Evolutionary conservation across 1,140 invertebrate species (phyloP).

Genomic region (Cyrtorhinus lividipennis): DNA sequence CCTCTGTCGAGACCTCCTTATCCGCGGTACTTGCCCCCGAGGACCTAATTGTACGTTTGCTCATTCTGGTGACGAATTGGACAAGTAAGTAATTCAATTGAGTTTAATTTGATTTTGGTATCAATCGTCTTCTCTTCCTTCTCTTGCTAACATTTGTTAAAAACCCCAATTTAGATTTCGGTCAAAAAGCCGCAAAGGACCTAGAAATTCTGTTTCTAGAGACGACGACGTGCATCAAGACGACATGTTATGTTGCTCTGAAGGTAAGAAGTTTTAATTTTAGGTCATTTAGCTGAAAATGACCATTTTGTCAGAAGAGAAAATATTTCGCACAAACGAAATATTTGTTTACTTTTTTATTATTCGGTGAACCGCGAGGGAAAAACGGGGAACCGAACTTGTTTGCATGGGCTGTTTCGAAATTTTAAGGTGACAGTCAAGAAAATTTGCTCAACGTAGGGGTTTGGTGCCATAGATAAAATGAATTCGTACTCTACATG

Average conservation of each 20-base stretch:
- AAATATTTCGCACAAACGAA: no score
- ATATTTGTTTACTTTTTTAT: neutral
- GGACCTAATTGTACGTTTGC: conserved; percentile 81
- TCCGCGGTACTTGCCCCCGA: conserved; percentile 64
- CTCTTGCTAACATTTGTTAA: conserved; percentile 1
- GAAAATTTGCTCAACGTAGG: no score
- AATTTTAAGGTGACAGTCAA: no score
- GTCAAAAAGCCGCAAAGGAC: conserved; percentile 38
- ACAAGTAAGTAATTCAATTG: conserved; percentile 40
- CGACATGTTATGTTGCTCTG: conserved; percentile 11
- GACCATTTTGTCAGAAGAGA: no score
- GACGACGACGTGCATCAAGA: conserved; percentile 21
- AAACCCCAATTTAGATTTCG: conserved; percentile 32
- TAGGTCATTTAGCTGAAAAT: no score
- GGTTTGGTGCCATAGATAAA: no score
- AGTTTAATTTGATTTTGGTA: neutral
- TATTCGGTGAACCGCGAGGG: no score
- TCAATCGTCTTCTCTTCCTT: neutral
- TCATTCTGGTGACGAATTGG: conserved; percentile 79
- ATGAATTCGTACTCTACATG: no score
- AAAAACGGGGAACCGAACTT: no score
- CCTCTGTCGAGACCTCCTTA: conserved; percentile 71
- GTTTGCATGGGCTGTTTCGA: no score
- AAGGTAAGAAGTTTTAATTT: conserved; percentile 15
- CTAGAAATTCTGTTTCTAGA: conserved; percentile 16